phyloP scores from a whole-genome alignment of 2,113 vertebrate species.

The Tilapia sparmanii region DNA sequence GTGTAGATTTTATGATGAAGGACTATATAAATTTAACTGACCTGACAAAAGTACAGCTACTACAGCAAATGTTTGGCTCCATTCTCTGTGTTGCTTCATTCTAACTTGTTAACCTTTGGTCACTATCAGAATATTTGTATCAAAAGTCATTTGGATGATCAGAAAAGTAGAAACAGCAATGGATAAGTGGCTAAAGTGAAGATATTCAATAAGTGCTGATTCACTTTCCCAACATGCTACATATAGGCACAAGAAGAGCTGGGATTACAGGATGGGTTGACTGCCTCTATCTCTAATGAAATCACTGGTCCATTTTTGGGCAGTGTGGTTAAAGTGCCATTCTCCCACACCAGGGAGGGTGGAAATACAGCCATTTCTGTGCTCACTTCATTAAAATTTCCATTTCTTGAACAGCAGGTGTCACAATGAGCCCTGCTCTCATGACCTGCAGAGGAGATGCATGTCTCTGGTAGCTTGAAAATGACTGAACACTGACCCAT shows the following conservation, averaged over 20 bases:
- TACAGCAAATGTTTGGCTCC: neutral
- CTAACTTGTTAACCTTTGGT: neutral
- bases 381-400: constrained; percentile 59
- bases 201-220: constrained; percentile 3
- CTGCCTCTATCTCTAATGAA: constrained; percentile 37
- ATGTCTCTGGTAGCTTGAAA: neutral
- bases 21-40: neutral
- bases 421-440: constrained; percentile 20
- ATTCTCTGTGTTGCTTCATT: neutral
- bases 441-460: neutral
- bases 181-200: neutral
- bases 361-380: constrained; percentile 8
- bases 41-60: neutral
- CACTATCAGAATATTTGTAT: neutral
- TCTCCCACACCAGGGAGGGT: neutral
- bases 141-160: neutral
- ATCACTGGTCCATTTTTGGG: constrained; percentile 19
- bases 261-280: neutral
- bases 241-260: neutral
- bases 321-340: constrained; percentile 13
- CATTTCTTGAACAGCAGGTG: constrained; percentile 53
- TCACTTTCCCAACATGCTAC: neutral
- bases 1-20: neutral
- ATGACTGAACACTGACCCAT: constrained; percentile 18
- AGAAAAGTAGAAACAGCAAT: neutral